A percentile compares a stretch with the other conserved stretches of the same genome.
Evolutionary conservation across 2,113 vertebrate genomes (phyloP).

Genomic region (crab-eating macaque (Macaca fascicularis)): DNA sequence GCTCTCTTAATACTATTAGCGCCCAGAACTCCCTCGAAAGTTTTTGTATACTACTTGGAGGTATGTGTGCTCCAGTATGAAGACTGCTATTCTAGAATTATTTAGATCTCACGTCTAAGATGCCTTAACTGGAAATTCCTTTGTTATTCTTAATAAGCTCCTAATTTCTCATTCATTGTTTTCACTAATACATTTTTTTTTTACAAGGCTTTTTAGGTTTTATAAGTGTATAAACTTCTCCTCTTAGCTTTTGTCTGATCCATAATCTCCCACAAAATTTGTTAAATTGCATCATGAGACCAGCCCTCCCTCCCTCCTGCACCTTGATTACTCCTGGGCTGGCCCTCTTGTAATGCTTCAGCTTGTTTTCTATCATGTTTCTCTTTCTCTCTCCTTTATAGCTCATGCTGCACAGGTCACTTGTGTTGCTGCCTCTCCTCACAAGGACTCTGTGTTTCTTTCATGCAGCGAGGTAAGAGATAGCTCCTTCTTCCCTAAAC

Average conservation of each 20-base stretch:
- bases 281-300: neutral
- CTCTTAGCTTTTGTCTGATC: neutral
- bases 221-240: neutral
- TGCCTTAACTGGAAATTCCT: neutral
- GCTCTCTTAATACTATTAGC: neutral
- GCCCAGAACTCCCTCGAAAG: neutral
- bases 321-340: neutral
- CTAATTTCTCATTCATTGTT: neutral
- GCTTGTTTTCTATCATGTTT: neutral
- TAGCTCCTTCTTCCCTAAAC: neutral
- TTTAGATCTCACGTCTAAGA: neutral
- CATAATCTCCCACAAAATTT: neutral
- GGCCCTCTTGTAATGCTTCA: neutral
- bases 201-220: neutral
- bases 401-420: constrained; percentile 90
- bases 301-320: neutral
- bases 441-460: constrained; percentile 92
- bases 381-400: constrained; percentile 78
- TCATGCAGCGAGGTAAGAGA: constrained; percentile 93
- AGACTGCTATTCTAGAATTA: neutral
- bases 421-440: constrained; percentile 92
- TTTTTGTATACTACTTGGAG: neutral
- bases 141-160: neutral
- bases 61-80: neutral
- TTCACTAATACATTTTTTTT: neutral